Base-by-base conservation (phyloP, 2,888 invertebrate genomes). In the Lasioglossum villosulum region DNA sequence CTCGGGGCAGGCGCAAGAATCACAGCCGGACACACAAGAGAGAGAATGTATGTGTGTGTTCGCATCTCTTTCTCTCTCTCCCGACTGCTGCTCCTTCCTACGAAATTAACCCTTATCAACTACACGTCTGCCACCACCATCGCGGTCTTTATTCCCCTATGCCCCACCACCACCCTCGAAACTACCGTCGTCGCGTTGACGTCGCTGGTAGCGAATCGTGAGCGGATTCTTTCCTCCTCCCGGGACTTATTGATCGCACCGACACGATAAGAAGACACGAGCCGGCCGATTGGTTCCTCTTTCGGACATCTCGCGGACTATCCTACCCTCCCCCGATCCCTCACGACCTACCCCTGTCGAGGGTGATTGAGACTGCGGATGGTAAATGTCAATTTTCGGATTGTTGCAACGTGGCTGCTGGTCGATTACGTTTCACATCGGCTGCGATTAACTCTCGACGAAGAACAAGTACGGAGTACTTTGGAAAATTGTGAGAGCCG, bases 61-160 rank as follows among this genome's bases (percentile, higher is more conserved):
- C 1, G 16, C 42, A 42, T 42, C 12, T 42, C 42, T 12, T 42
- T 42, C 42, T 12, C 42, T 42, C 42, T 12, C 12, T 42, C 12
- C 42, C 3, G 42, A 42, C 91, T 14, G 52, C 59, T 92, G 91
- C 92, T 80, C 92, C 91, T 94, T 94, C 94, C 93, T 95, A 94
- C 94, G 94, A 95, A 95, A 95, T 95, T 95, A 95, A 95, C 95
- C 95, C 95, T 95, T 95, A 95, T 95, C 95, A 95, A 95, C 94
- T 87, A 88, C 84, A 80, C 87, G 89, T 86, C 89, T 80, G 84
- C 85, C 89, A 74, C 80, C 82, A 86, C 76, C 75, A 81, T 63
- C 63, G 63, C 63, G 63, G 48, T 81, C 70, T 83, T 86, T 80
- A 81, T 85, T 72, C 80, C 80, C 59, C 71, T 56, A 42, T 16